Evolutionary conservation across 2,888 invertebrate genomes (phyloP), one percentile per base, ranked within the genome.

Genomic region (Ligdia adustata): DNA sequence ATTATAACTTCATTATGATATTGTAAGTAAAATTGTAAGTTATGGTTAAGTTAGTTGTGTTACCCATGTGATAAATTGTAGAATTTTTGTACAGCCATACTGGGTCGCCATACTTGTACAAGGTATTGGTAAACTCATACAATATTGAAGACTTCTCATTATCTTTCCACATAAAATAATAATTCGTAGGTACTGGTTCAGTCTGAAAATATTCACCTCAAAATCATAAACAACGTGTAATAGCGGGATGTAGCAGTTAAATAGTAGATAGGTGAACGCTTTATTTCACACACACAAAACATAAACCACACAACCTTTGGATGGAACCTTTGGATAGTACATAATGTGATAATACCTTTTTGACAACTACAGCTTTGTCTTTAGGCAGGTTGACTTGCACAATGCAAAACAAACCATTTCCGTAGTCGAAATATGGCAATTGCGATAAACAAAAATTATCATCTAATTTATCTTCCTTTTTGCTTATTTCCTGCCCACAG

Each of bases 401-500:
- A 55, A 88, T 68, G 62, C 89, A 89, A 64, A 89, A 80, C 43
- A 88, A 62, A 57, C 69, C 73, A 39, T 77, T 70, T 40, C 52
- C 61, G 37, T 50, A 54, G 1, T 55, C 57, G 15, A 62, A 58
- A 26, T 64, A 53, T 11, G 62, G 35, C 33, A 67, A 40, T 43
- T 66, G 54, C 9, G 68, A 58, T 47, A 70, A 55, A 58, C 78
- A 79, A 3, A 47, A 24, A 22, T 24, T 43, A 27, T 57, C 52
- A 31, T 72, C 18, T 6, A 4, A 2, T 63, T 57, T 33, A 2
- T 42, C 26, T n/a, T 31, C 16, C 4, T 22, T 28, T 16, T 4
- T n/a, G 9, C 24, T 39, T n/a, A 2, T 34, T 41, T 37, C 12
- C 33, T 48, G 75, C 35, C 74, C 66, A 71, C 96, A 96, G 47